Evolutionary conservation across 2,888 invertebrate genomes (phyloP), one percentile per base, ranked within the genome.

Genomic region (Sthenelais limicola): DNA sequence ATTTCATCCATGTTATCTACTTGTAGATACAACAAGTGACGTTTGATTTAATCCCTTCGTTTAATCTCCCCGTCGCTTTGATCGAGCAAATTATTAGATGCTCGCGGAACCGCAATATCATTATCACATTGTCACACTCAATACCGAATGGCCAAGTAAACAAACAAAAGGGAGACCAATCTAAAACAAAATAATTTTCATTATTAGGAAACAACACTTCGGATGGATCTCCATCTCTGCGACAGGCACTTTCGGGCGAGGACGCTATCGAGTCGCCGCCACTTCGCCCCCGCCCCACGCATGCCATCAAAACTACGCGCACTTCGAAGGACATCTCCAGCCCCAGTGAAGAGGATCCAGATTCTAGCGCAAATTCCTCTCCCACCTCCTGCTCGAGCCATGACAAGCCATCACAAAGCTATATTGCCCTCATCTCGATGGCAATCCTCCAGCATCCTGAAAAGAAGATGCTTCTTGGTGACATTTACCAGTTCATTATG

Each of bases 361-460:
- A 62, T 43, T 15, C 62, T 5, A 24, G 24, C 18, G 28, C 35
- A 12, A 15, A 24, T 5, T 3, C 51, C 68, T 48, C 47, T 26
- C 47, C 68, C 47, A 62, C 62, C n/a, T 43, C 67, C 21, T 51
- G 51, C 26, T 12, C 49, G 51, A n/a, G 33, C 21, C 51, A 54
- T 3, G 69, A 74, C 62, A 84, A 85, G 70, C 84, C 85, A 0
- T 71, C 80, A 7, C 82, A 84, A 62, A 84, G 85, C 2, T 85
- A 86, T 74, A 84, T 86, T 43, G 85, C 84, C 4, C 79, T 86
- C 32, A 87, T 87, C 66, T 85, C 86, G 15, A 86, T 83, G 83
- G 85, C 86, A 15, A 86, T 87, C 32, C 77, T 86, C n/a, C 82
- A 81, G 70, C 76, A 78, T 12, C 75, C 79, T 9, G 83, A 83